phyloP scores from a whole-genome alignment of 1,140 invertebrate species.

The Pomacea maculata region DNA sequence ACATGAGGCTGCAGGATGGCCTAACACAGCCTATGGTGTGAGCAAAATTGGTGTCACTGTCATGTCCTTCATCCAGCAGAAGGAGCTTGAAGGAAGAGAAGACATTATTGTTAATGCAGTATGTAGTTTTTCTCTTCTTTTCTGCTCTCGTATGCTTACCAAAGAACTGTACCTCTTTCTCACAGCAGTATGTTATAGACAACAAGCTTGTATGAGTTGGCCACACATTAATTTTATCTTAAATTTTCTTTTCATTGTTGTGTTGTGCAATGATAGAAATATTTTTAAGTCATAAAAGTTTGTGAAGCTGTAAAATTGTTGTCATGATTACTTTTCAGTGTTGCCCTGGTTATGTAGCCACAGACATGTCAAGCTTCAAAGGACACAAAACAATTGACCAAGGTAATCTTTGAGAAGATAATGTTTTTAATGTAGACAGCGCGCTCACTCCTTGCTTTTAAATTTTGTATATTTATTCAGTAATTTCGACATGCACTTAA shows the following conservation, averaged over 20 bases:
- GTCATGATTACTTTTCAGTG: slow-evolving; percentile 34
- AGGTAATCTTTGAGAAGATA: slow-evolving; percentile 62
- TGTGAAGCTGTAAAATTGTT: neutral
- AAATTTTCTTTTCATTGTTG: neutral
- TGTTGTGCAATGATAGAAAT: neutral
- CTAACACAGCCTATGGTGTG: slow-evolving; percentile 71
- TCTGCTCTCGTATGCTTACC: neutral
- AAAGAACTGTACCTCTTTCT: neutral
- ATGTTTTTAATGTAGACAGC: too few species aligned
- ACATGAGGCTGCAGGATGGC: slow-evolving; percentile 71
- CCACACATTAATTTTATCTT: too few species aligned
- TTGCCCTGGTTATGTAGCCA: slow-evolving; percentile 74
- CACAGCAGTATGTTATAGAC: neutral
- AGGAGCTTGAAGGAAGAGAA: slow-evolving; percentile 65
- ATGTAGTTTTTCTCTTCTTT: slow-evolving; percentile 10
- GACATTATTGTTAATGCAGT: slow-evolving; percentile 76
- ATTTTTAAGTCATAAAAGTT: neutral
- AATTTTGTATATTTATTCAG: neutral
- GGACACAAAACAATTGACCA: slow-evolving; percentile 74
- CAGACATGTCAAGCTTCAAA: slow-evolving; percentile 78
- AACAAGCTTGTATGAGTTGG: too few species aligned
- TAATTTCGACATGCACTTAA: neutral
- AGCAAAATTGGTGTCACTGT: slow-evolving; percentile 76
- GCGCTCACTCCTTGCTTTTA: too few species aligned
- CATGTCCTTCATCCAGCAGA: slow-evolving; percentile 74